phyloP scores from a whole-genome alignment of 2,113 vertebrate species.

The Channa maculata region DNA sequence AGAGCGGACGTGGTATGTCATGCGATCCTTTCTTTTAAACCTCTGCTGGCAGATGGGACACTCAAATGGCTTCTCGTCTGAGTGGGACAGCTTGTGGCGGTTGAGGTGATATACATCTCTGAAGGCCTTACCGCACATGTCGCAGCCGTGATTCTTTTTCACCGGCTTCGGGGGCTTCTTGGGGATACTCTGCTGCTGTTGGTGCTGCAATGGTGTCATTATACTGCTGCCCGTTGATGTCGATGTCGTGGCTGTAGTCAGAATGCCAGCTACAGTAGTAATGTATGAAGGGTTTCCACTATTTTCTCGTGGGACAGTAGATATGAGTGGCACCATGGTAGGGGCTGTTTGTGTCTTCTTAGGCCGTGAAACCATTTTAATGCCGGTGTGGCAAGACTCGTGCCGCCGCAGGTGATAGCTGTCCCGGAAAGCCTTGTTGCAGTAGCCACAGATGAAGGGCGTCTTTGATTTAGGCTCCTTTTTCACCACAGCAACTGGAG shows the following conservation, averaged over 20 bases:
- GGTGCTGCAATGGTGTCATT: constrained; percentile 83
- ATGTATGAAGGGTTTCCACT: constrained; percentile 89
- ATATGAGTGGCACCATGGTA: constrained; percentile 93
- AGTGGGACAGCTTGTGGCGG: constrained; percentile 98
- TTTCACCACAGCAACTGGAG: constrained; percentile 88
- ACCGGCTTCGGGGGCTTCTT: constrained; percentile 96
- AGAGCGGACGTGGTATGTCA: constrained; percentile 98
- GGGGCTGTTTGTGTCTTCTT: constrained; percentile 93
- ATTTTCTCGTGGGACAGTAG: constrained; percentile 92
- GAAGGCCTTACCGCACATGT: constrained; percentile 99
- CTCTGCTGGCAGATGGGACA: constrained; percentile 98
- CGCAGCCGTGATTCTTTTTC: constrained; percentile 98
- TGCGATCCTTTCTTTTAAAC: constrained; percentile 98
- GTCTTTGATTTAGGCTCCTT: constrained; percentile 97
- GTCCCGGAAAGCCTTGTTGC: constrained; percentile 98
- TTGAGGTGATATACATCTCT: constrained; percentile 98
- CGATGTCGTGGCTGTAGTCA: constrained; percentile 95
- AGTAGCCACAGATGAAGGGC: constrained; percentile 97
- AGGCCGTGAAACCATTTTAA: constrained; percentile 96
- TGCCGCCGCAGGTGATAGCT: constrained; percentile 98
- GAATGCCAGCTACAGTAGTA: constrained; percentile 93
- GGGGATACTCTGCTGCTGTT: constrained; percentile 85
- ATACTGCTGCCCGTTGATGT: constrained; percentile 84
- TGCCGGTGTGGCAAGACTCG: constrained; percentile 97
- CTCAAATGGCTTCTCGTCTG: constrained; percentile 97